phyloP scores from a whole-genome alignment of 2,797 vertebrate genomes.

The Oreortyx pictus region DNA sequence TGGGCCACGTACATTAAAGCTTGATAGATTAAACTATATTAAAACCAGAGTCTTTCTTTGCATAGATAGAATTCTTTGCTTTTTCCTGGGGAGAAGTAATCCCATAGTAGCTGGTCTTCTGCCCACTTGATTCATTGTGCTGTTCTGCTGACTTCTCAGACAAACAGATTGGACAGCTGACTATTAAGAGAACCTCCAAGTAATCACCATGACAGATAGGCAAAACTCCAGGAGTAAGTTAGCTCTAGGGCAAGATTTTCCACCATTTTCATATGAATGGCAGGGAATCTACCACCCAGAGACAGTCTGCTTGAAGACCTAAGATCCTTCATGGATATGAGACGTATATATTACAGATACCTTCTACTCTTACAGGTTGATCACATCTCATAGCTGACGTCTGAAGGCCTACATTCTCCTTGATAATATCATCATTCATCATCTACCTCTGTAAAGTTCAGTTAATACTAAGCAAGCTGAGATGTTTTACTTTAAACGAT shows the following conservation, averaged over 20 bases:
- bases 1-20: not conserved
- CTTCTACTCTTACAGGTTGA: not conserved
- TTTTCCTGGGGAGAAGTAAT: slow-evolving; percentile 33
- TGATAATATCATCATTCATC: not conserved
- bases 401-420: not conserved
- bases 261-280: slow-evolving; percentile 55
- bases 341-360: not conserved
- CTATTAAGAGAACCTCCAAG: slow-evolving; percentile 45
- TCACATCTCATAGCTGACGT: not conserved
- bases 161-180: not conserved
- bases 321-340: not conserved
- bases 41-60: not conserved
- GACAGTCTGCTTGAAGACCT: slow-evolving; percentile 17
- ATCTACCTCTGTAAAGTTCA: not conserved
- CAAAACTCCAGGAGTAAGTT: slow-evolving; percentile 52
- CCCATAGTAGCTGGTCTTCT: not conserved
- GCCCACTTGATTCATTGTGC: not conserved
- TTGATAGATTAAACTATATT: not conserved
- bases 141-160: slow-evolving; percentile 1
- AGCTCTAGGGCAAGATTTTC: slow-evolving; percentile 69
- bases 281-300: not conserved
- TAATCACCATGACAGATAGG: slow-evolving; percentile 15
- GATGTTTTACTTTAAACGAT: not conserved
- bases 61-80: not conserved
- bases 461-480: not conserved